A percentile compares a stretch with the other conserved stretches of the same genome.
Conservation (phyloP, 2,888 invertebrate genomes). For the Acanthosoma haemorrhoidale region DNA sequence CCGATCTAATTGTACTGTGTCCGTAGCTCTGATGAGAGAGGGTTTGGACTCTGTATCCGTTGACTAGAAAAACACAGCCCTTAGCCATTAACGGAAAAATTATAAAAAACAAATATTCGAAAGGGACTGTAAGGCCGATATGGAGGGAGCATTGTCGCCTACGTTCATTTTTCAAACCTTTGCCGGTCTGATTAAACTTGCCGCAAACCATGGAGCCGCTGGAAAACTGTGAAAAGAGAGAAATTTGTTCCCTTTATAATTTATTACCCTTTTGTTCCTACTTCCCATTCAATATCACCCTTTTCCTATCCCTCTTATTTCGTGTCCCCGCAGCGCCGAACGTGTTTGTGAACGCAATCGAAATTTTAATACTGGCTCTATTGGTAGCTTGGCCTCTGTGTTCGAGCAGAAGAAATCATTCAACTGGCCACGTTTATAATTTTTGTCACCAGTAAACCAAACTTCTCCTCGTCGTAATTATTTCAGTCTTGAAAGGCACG, state of each 20-base stretch:
- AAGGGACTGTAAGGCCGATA: neutral
- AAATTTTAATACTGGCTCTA: too few species aligned
- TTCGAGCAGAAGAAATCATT: too few species aligned
- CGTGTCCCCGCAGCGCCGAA: neutral
- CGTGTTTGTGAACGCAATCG: too few species aligned
- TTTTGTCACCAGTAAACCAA: too few species aligned
- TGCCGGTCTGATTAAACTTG: neutral
- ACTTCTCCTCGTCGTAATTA: too few species aligned
- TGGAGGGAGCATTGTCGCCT: constrained; percentile 5
- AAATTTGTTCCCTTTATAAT: constrained; percentile 4
- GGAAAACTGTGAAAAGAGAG: constrained; percentile 13
- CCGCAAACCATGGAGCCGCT: neutral
- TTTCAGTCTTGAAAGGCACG: too few species aligned
- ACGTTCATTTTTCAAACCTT: constrained; percentile 7
- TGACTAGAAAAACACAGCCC: neutral
- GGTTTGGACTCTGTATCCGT: too few species aligned
- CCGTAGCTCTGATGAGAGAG: too few species aligned
- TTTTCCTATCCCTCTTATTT: neutral
- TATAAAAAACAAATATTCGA: constrained; percentile 1
- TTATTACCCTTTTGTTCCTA: constrained; percentile 15
- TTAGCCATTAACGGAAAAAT: neutral
- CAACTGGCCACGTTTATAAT: too few species aligned
- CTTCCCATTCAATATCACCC: neutral
- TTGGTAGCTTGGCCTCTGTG: too few species aligned
- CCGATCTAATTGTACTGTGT: too few species aligned